Evolutionary conservation across 2,888 invertebrate genomes (phyloP).

Genomic region (Stegana nigrithorax): DNA sequence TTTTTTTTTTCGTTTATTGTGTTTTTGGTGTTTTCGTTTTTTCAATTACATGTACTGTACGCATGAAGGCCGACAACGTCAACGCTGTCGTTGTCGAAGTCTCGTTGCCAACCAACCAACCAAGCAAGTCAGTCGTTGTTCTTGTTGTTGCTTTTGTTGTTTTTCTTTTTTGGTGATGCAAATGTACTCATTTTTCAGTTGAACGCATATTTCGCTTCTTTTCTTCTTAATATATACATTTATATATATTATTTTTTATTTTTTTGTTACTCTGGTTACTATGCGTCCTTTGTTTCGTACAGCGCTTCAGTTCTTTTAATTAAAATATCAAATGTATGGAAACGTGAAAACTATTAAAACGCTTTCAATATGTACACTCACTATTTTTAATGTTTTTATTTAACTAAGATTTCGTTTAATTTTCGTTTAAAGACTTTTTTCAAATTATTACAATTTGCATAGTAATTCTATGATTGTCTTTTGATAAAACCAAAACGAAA

Average conservation of each 20-base stretch:
- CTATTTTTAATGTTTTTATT: conserved; percentile 18
- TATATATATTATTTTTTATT: conserved; percentile 27
- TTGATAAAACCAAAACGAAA: conserved; percentile 25
- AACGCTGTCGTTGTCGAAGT: neutral
- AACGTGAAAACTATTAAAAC: neutral
- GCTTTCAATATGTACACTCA: neutral
- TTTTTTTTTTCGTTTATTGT: neutral
- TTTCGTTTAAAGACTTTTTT: conserved; percentile 38
- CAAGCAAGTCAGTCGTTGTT: neutral
- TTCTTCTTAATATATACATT: conserved; percentile 21
- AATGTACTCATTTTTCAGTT: conserved; percentile 25
- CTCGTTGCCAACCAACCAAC: neutral
- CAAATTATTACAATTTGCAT: conserved; percentile 64
- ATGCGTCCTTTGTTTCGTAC: neutral
- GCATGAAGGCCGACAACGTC: neutral
- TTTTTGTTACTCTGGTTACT: neutral
- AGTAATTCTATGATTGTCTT: conserved; percentile 56
- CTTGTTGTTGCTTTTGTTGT: conserved; percentile 24
- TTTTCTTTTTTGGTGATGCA: conserved; percentile 12
- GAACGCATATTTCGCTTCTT: conserved; percentile 23
- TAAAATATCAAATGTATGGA: conserved; percentile 16
- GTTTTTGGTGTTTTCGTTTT: neutral
- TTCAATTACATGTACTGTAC: neutral
- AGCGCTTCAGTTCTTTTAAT: conserved; percentile 24
- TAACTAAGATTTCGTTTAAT: conserved; percentile 26